Conservation (phyloP, 2,113 vertebrate genomes). For the Tachysurus vachellii region DNA sequence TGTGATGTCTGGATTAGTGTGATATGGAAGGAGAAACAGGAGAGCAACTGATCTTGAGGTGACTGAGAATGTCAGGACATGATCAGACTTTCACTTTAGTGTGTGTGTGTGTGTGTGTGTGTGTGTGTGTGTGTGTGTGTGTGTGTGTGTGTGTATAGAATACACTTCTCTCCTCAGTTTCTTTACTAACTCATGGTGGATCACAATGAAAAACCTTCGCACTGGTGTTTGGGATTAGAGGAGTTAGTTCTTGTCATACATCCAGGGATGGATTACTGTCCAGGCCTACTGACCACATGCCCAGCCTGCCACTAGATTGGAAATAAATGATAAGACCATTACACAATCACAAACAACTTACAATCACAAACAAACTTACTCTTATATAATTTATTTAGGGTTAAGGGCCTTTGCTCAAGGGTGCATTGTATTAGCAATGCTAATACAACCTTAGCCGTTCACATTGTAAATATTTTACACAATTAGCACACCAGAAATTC, state of each 20-base stretch:
- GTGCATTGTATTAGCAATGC: neutral
- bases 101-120: neutral
- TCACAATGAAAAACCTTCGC: neutral
- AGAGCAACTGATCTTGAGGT: neutral
- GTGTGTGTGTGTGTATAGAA: neutral
- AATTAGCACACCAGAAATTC: too few relatives aligned
- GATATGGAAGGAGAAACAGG: neutral
- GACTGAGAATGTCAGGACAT: neutral
- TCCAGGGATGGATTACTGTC: neutral
- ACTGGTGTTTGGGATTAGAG: neutral
- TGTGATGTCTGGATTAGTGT: neutral
- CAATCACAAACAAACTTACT: neutral
- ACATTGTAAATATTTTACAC: neutral
- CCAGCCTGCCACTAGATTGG: neutral
- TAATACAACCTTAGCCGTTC: neutral
- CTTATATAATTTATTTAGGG: too few relatives aligned
- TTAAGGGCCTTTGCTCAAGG: too few relatives aligned
- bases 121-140: neutral
- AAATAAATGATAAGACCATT: neutral
- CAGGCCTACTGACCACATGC: neutral
- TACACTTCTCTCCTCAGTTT: neutral
- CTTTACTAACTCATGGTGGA: neutral
- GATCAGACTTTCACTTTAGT: neutral
- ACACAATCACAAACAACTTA: neutral
- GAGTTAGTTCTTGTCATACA: neutral